phyloP scores from a whole-genome alignment of 1,140 invertebrate species.

The Drosophila pruinosa region DNA sequence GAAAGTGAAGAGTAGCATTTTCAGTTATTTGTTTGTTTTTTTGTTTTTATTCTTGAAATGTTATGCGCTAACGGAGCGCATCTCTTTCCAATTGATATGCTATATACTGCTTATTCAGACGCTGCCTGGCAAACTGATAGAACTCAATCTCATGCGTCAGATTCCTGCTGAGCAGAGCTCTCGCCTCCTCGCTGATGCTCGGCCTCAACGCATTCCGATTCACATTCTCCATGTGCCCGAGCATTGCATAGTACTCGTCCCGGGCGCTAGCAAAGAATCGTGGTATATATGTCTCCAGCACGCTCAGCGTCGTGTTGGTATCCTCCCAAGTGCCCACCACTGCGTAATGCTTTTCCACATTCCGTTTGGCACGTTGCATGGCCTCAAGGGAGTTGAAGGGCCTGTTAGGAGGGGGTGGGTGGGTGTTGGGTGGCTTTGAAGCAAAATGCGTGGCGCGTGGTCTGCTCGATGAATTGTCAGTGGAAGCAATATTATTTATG shows the following conservation, averaged over 20 bases:
- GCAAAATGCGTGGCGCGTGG: not conserved
- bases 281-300: conserved; percentile 92
- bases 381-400: conserved; percentile 92
- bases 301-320: conserved; percentile 91
- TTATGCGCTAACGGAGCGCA: conserved; percentile 64
- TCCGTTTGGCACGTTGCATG: conserved; percentile 90
- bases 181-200: conserved; percentile 90
- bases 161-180: conserved; percentile 91
- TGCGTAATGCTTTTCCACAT: conserved; percentile 92
- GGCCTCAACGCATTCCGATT: conserved; percentile 90
- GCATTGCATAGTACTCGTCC: conserved; percentile 84
- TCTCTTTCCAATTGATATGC: conserved; percentile 84
- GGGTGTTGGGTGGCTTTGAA: not conserved
- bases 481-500: not conserved
- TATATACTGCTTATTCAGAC: conserved; percentile 90
- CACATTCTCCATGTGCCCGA: conserved; percentile 88
- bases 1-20: conserved; percentile 40
- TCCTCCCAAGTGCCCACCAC: conserved; percentile 95
- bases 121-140: conserved; percentile 94
- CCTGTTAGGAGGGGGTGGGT: conserved; percentile 84
- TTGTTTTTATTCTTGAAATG: conserved; percentile 35
- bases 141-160: conserved; percentile 95
- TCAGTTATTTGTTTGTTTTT: conserved; percentile 26
- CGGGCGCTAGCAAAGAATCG: conserved; percentile 91
- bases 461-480: conserved; percentile 15